A percentile compares a stretch with the other conserved stretches of the same genome.
Conservation (phyloP, 1,140 invertebrate genomes). For the Listronotus oregonensis region DNA sequence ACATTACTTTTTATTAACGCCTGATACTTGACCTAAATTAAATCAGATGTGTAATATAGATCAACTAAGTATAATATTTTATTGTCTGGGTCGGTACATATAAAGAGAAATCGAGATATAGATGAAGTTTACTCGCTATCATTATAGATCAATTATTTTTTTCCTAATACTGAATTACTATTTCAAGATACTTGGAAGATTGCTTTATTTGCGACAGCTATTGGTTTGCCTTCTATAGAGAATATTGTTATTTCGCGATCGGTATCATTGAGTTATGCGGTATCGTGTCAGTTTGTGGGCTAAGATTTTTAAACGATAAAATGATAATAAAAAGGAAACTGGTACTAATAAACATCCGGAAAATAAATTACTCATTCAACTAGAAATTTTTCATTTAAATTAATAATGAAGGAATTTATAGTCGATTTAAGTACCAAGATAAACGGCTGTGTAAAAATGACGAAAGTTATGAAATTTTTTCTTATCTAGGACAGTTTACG, state of each 20-base stretch:
- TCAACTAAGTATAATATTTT: slow-evolving; percentile 9
- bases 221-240: slow-evolving; percentile 22
- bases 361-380: no score
- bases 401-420: no score
- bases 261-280: slow-evolving; percentile 14
- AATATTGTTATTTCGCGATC: slow-evolving; percentile 21
- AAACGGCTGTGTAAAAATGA: no score
- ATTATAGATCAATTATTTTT: slow-evolving; percentile 23
- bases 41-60: slow-evolving; percentile 22
- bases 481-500: no score
- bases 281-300: neutral
- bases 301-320: slow-evolving; percentile 1
- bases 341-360: no score
- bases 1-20: slow-evolving; percentile 12
- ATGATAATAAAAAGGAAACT: neutral
- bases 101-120: slow-evolving; percentile 22
- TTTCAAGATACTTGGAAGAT: slow-evolving; percentile 20
- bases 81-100: neutral
- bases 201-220: slow-evolving; percentile 24
- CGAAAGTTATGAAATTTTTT: no score
- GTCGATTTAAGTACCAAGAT: no score
- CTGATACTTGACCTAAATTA: slow-evolving; percentile 16
- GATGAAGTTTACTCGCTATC: slow-evolving; percentile 10
- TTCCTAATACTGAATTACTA: slow-evolving; percentile 17
- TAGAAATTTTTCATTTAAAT: no score